These are phyloP conservation scores for Tridacna crocea DNA, from an alignment of 2,888 invertebrate species.

Conservation along the genomic window DNA sequence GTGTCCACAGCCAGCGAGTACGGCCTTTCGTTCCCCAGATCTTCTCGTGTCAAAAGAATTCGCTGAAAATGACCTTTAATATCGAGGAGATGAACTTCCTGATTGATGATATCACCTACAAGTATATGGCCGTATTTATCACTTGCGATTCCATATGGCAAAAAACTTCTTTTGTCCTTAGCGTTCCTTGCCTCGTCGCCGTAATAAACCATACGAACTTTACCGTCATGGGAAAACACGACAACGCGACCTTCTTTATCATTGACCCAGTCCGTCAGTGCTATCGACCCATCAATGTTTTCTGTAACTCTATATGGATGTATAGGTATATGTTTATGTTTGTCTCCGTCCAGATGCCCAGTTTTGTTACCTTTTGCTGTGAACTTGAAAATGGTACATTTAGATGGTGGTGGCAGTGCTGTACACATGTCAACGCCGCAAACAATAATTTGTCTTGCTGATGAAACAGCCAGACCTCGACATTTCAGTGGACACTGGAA, in stretches of 20 bases:
- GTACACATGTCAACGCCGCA: slow-evolving; percentile 62
- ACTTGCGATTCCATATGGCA: slow-evolving; percentile 59
- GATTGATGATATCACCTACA: slow-evolving; percentile 56
- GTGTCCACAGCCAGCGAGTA: slow-evolving; percentile 59
- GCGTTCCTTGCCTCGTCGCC: slow-evolving; percentile 33
- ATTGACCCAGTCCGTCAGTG: slow-evolving; percentile 57
- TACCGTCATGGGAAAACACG: slow-evolving; percentile 58
- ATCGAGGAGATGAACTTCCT: slow-evolving; percentile 58
- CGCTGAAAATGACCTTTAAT: slow-evolving; percentile 59
- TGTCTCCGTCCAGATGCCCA: slow-evolving; percentile 58
- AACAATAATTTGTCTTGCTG: slow-evolving; percentile 50
- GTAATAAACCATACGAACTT: slow-evolving; percentile 61
- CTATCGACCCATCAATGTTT: slow-evolving; percentile 61
- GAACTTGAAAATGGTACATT: slow-evolving; percentile 59
- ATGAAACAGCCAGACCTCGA: slow-evolving; percentile 52
- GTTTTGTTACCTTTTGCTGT: slow-evolving; percentile 61
- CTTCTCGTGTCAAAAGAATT: slow-evolving; percentile 44
- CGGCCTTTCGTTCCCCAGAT: slow-evolving; percentile 54
- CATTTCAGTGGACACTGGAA: slow-evolving; percentile 56
- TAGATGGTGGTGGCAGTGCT: slow-evolving; percentile 48
- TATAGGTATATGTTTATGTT: slow-evolving; percentile 48
- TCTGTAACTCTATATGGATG: slow-evolving; percentile 62
- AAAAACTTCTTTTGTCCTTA: slow-evolving; percentile 44
- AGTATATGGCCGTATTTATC: slow-evolving; percentile 58
- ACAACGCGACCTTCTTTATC: slow-evolving; percentile 63